Percentiles rank a stretch among this genome's conserved stretches.
Conservation (phyloP, 2,797 vertebrate genomes). For the Argentina silus region DNA sequence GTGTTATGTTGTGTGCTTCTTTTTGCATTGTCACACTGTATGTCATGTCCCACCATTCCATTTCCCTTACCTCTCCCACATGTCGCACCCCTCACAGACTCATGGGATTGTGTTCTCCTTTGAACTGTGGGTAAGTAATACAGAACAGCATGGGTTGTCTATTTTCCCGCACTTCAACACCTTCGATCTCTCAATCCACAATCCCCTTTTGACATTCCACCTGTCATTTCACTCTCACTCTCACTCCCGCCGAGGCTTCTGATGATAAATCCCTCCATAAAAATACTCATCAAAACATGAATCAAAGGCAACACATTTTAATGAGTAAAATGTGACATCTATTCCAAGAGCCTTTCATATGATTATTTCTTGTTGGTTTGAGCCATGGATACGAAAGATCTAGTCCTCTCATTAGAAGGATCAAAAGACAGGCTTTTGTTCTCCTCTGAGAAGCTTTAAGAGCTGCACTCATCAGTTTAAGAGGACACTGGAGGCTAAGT, state of each 20-base stretch:
- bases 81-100: conserved; percentile 71
- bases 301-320: background rate
- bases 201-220: conserved; percentile 31
- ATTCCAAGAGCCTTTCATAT: conserved; percentile 25
- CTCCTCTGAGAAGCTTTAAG: conserved; percentile 39
- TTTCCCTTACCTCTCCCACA: conserved; percentile 56
- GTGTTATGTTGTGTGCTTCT: conserved; percentile 32
- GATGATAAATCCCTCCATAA: background rate
- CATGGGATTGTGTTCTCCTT: conserved; percentile 80
- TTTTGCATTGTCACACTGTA: conserved; percentile 56
- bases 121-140: conserved; percentile 82
- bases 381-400: conserved; percentile 25
- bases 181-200: conserved; percentile 19
- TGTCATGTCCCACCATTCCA: conserved; percentile 55
- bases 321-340: conserved; percentile 16
- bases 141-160: conserved; percentile 62
- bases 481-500: conserved; percentile 34
- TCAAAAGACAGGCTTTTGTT: conserved; percentile 59
- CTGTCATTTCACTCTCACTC: conserved; percentile 16
- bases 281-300: background rate
- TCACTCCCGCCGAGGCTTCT: background rate
- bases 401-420: conserved; percentile 51
- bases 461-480: conserved; percentile 35
- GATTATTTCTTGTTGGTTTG: conserved; percentile 36
- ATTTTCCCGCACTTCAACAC: conserved; percentile 36